phyloP scores from a whole-genome alignment of 2,888 invertebrate genomes.

The Prosopocoilus inquinatus region DNA sequence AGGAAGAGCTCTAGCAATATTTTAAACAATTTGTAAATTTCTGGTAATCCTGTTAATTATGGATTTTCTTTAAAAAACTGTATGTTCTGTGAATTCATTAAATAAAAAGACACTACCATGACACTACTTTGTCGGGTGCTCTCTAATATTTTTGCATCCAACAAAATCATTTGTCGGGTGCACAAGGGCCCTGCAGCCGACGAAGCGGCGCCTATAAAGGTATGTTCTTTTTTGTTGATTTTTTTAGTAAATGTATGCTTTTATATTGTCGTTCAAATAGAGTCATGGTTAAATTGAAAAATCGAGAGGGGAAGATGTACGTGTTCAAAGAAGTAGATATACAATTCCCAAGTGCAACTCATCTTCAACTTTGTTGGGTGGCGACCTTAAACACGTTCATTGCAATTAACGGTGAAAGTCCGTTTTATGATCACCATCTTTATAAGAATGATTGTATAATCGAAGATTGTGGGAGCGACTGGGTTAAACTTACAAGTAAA shows the following conservation, averaged over 20 bases:
- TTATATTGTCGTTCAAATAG: conserved; percentile 11
- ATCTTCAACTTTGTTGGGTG: conserved; percentile 10
- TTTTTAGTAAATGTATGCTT: conserved; percentile 9
- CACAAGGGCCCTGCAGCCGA: too few relatives aligned
- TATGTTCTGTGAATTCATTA: too few relatives aligned
- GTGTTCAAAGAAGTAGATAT: conserved; percentile 9
- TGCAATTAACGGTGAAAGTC: conserved; percentile 9
- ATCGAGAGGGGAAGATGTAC: conserved; percentile 10
- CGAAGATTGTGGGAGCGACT: conserved; percentile 4
- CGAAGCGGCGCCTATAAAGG: too few relatives aligned
- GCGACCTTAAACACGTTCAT: conserved; percentile 9
- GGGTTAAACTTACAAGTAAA: conserved; percentile 5
- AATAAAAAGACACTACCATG: too few relatives aligned
- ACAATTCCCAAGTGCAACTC: conserved; percentile 7
- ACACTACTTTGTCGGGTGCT: too few relatives aligned
- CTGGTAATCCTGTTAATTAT: too few relatives aligned
- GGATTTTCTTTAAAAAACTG: too few relatives aligned
- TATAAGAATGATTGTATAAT: conserved; percentile 13
- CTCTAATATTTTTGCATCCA: too few relatives aligned
- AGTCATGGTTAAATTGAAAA: conserved; percentile 8
- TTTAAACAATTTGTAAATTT: too few relatives aligned
- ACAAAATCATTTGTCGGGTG: too few relatives aligned
- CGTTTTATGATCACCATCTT: conserved; percentile 1
- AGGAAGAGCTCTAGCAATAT: too few relatives aligned
- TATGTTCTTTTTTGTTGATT: conserved; percentile 10